These are phyloP conservation scores for Aurelia sp. DNA, from an alignment of 30 jellyfish, hydroid and myxozoan genomes.

Conservation along the genomic window DNA sequence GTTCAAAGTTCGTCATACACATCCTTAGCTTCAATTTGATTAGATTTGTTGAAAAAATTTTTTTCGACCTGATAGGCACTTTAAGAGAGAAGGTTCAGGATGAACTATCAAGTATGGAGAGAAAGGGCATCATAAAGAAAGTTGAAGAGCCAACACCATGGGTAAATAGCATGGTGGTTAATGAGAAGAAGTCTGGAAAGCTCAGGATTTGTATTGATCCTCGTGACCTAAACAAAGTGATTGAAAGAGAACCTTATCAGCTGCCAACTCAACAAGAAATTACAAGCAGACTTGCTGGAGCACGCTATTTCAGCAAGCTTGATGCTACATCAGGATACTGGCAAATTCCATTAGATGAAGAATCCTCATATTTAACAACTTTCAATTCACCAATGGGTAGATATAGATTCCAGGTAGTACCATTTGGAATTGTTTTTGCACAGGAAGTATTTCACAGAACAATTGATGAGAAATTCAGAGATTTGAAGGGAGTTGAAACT, in stretches of 20 bases:
- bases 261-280: conserved; percentile 53
- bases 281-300: conserved; percentile 53
- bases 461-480: conserved; percentile 14
- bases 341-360: conserved; percentile 52
- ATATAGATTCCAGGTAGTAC: conserved; percentile 40
- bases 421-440: conserved; percentile 44
- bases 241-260: conserved; percentile 49
- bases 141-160: conserved; percentile 57
- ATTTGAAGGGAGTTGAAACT: conserved; percentile 13
- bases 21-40: no score
- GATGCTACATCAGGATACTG: conserved; percentile 60
- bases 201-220: conserved; percentile 69
- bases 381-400: conserved; percentile 67
- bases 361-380: conserved; percentile 11
- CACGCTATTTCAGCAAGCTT: conserved; percentile 10
- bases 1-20: no score
- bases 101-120: conserved; percentile 18
- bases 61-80: no score
- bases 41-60: no score
- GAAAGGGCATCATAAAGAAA: conserved; percentile 3
- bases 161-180: conserved; percentile 34
- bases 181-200: conserved; percentile 9
- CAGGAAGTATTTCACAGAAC: conserved; percentile 36
- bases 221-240: conserved; percentile 31
- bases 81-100: conserved; percentile 14